These are phyloP conservation scores for Philhelius pedissequus DNA, from an alignment of 2,888 invertebrate genomes.

Conservation along the genomic window DNA sequence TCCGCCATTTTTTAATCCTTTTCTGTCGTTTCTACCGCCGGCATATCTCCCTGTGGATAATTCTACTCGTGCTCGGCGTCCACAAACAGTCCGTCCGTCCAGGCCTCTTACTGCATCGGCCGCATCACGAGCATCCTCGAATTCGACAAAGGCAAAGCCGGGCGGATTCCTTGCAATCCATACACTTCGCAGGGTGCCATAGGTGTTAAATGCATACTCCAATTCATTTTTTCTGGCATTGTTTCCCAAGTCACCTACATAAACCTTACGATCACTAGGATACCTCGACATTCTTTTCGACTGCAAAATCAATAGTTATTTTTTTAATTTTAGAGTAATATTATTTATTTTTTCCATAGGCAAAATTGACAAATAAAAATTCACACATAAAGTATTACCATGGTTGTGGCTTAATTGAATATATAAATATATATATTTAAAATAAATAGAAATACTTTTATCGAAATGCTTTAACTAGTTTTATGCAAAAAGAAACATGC, in stretches of 20 bases:
- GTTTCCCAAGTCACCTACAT: conserved; percentile 96
- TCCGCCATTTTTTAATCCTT: conserved; percentile 64
- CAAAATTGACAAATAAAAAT: background rate
- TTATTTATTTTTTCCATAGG: background rate
- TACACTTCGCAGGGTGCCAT: conserved; percentile 94
- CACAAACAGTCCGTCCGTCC: conserved; percentile 92
- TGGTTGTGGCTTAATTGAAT: conserved; percentile 5
- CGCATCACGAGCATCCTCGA: conserved; percentile 93
- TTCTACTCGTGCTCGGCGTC: conserved; percentile 93
- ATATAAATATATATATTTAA: background rate
- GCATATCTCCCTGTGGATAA: conserved; percentile 91
- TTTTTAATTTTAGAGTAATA: background rate
- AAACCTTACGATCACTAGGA: conserved; percentile 94
- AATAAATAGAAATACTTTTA: conserved; percentile 10
- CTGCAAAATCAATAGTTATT: conserved; percentile 66
- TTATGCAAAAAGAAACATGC: conserved; percentile 47
- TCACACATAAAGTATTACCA: conserved; percentile 40
- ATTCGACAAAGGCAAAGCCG: conserved; percentile 96
- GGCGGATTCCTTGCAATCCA: conserved; percentile 98
- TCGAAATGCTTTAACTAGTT: conserved; percentile 6
- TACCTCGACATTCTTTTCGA: conserved; percentile 85
- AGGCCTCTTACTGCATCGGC: conserved; percentile 90
- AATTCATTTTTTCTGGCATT: conserved; percentile 95
- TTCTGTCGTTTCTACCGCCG: conserved; percentile 78
- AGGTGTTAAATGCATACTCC: conserved; percentile 95